Base-by-base conservation (phyloP, 2,113 vertebrate species). In the Gorsachius goisagi region DNA sequence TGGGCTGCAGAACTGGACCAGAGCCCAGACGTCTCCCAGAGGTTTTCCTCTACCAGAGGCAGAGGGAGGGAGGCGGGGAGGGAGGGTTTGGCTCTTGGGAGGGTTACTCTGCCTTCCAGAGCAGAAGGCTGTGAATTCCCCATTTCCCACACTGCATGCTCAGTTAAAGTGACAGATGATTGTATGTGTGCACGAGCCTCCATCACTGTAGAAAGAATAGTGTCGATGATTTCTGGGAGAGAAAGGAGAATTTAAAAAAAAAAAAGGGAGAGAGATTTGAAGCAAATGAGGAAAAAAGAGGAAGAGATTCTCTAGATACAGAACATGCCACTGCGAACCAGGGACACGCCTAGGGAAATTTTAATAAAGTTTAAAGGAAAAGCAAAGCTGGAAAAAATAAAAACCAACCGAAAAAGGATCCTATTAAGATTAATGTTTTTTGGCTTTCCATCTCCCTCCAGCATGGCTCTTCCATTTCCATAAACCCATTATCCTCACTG, bases 401-500 rank as follows among this genome's bases (percentile, higher is more conserved):
- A 44, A 44, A 44, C 41, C 41, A 44, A 44, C 41, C 15, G 15
- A 85, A 62, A 94, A 95, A 93, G 94, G 81, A 97, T 90, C 94
- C 95, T 95, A 96, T 97, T 97, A 96, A 96, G 95, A 96, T 96
- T 92, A 96, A 97, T 97, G 97, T 64, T 95, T 97, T 94, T 93
- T 95, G 93, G 96, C 97, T 97, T 95, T 73, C 82, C 89, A 73
- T 93, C 85, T 96, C 95, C 80, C 91, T 96, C 89, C 84, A 90
- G 93, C 95, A 93, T 96, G 95, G 88, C 85, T 92, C 96, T 95
- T 89, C 93, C 39, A 89, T 97, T 97, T 98, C 97, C 96, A 97
- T 97, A 97, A 98, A 98, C 88, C 97, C 94, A 95, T 96, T 88
- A 93, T 95, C 96, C 89, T 92, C 85, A 53, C 95, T 72, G 89